Evolutionary conservation across 2,113 vertebrate genomes (phyloP), one percentile per base, ranked within the genome.

Genomic region (Grammomys dolichurus): DNA sequence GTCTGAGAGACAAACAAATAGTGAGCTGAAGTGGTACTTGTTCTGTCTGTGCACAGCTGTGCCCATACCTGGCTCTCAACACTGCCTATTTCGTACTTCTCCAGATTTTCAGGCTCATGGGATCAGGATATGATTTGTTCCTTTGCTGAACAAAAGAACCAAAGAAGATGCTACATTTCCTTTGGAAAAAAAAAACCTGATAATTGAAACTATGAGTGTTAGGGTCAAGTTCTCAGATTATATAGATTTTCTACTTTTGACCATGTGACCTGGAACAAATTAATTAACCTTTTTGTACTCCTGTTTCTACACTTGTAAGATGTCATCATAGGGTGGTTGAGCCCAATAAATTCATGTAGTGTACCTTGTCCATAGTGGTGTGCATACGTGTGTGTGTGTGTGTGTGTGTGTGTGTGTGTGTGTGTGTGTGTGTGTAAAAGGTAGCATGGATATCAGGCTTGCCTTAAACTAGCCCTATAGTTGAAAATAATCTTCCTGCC

Each of bases 1-100:
- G 6, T 89, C 78, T 94, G 90, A 58, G 51, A 86, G 96, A n/a
- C 90, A 81, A 70, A 77, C 90, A 81, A 75, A 77, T 78, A 84
- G 54, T 92, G 88, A 75, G 40, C 60, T 76, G 19, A 24, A 9
- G 56, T 24, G 60, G 31, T 43, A 89, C 7, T 85, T 4, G 3
- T 43, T 80, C 19, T 56, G 26, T 88, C 54, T 85, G 13, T 82
- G 48, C 26, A 58, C 26, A 75, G 70, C 63, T 33, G 31, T 16
- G 54, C 90, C 28, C 11, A 16, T n/a, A 33, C 69, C 58, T 65
- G 63, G 54, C 72, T 96, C 63, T 36, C 17, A 33, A 48, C 48
- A 85, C 36, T 86, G n/a, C 76, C 77, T 81, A 24, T 33, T 65
- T 19, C 9, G 26, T 65, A 12, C 19, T 77, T 87, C 81, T 76